Evolutionary conservation across 2,797 vertebrate species (phyloP), one percentile per base, ranked within the genome.

Genomic region (Champsocephalus gunnari): DNA sequence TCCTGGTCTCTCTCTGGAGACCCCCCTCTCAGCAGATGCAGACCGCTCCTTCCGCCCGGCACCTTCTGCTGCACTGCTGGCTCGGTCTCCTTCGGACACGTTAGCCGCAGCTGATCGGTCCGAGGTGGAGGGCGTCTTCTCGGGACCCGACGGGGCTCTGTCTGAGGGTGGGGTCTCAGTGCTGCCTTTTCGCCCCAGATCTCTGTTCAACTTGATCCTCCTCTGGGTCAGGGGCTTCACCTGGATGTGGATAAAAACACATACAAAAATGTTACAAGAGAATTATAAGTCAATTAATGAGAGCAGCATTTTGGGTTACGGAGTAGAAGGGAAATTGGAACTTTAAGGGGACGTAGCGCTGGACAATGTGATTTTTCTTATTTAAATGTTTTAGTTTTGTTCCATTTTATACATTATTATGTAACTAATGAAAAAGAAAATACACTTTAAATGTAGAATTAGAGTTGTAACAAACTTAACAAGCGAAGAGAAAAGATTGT

Each of bases 181-280:
- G 59, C 95, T 96, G 77, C 97, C 95, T 92, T 96, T 97, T 79
- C 98, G 97, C 10, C 98, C 98, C 12, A 96, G 96, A 80, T 99
- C 98, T 83, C 98, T 93, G 91, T 99, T 99, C 38, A 99, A 94
- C 87, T 98, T 99, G 83, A 99, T 99, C 91, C 96, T 98, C 81
- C 98, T 96, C 75, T 96, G 93, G 0, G 95, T 93, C 66, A 93
- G 85, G n/a, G 90, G 90, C 77, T 93, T 93, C 71, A 89, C 71
- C 88, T 92, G 80, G 12, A 78, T 43, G 24, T 28, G 2, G 24
- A 67, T 4, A 69, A 54, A 53, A 68, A 7, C 8, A 64, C 1
- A 55, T 0, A 34, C 28, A 0, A 72, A 21, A 5, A 34, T 5
- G 2, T 72, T n/a, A 74, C 2, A 51, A 19, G 2, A 19, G 10